Conservation (phyloP, 2,888 invertebrate species). For the Arrhopalites spinosus region DNA sequence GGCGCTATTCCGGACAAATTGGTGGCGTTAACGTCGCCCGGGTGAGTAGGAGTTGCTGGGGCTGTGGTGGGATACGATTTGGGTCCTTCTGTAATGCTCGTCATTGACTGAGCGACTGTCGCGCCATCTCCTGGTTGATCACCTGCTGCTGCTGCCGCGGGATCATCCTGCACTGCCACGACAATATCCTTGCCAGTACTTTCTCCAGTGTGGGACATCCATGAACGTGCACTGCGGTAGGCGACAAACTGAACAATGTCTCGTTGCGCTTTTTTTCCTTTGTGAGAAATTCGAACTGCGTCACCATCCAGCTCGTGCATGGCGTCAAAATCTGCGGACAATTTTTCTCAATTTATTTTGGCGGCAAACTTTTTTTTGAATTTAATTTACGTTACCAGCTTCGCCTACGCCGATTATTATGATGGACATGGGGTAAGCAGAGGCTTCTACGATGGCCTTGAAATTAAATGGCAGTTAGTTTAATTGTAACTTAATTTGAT, state of each 20-base stretch:
- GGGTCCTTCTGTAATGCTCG: too few species aligned
- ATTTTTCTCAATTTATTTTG: too few species aligned
- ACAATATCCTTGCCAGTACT: conserved; percentile 38
- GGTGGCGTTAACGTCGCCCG: too few species aligned
- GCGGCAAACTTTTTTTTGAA: too few species aligned
- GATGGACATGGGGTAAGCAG: conserved; percentile 65
- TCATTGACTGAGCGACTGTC: background rate
- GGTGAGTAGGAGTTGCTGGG: too few species aligned
- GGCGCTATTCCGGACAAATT: background rate
- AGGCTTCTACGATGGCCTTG: conserved; percentile 62
- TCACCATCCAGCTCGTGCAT: conserved; percentile 65
- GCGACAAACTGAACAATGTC: conserved; percentile 70
- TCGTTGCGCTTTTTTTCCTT: conserved; percentile 61
- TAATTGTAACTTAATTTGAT: background rate
- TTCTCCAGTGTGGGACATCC: conserved; percentile 41
- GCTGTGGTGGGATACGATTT: too few species aligned
- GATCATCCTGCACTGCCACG: conserved; percentile 26
- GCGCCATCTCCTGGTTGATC: background rate
- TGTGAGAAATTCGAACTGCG: conserved; percentile 57
- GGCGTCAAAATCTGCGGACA: too few species aligned
- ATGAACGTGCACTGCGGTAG: conserved; percentile 47
- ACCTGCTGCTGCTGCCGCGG: background rate
- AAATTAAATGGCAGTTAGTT: background rate
- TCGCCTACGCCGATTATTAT: conserved; percentile 67
- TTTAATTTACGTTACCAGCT: conserved; percentile 57